Percentiles rank a stretch among this genome's conserved stretches.
Conservation (phyloP, 2,113 vertebrate species). For the Apteryx mantelli region DNA sequence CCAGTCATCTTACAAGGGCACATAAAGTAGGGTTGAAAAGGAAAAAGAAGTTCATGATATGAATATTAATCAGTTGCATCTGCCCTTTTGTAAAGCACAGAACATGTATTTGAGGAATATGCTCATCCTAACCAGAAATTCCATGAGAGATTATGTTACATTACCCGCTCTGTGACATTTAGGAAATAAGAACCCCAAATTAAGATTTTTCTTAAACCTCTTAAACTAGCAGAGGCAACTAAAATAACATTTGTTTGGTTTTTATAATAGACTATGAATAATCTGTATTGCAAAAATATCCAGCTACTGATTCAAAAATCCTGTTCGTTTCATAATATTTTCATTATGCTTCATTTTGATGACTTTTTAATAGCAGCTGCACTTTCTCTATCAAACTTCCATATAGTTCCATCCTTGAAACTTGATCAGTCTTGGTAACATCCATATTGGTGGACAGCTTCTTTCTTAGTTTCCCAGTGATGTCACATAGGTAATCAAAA, state of each 20-base stretch:
- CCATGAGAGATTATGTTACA: not conserved
- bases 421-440: not conserved
- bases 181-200: constrained; percentile 10
- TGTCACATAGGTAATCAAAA: not conserved
- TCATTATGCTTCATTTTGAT: not conserved
- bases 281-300: not conserved
- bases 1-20: not conserved
- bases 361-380: not conserved
- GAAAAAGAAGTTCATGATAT: not conserved
- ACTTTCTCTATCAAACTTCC: not conserved
- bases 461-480: not conserved
- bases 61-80: constrained; percentile 16
- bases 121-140: not conserved
- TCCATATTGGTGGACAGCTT: not conserved
- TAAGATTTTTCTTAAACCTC: not conserved
- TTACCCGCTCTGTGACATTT: not conserved
- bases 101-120: not conserved
- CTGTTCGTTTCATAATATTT: not conserved
- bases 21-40: not conserved
- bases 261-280: not conserved
- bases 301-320: not conserved
- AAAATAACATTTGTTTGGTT: not conserved
- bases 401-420: not conserved
- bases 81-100: not conserved
- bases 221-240: not conserved